Conservation (phyloP, 1,140 invertebrate species). For the Trachymyrmex septentrionalis region DNA sequence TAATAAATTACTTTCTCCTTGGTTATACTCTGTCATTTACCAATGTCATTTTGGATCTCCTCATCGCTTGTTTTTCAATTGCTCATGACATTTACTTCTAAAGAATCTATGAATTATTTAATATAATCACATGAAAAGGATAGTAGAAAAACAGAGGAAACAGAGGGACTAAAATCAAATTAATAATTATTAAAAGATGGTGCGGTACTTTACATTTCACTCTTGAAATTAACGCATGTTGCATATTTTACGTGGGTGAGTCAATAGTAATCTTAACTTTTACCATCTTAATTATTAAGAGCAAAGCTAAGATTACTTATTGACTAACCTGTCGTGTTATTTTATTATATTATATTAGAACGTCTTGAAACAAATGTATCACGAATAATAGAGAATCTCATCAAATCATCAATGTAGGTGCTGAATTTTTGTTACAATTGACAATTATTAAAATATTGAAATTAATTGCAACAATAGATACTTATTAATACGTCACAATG, state of each 20-base stretch:
- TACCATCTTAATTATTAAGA: too few relatives aligned
- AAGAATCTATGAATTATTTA: constrained; percentile 8
- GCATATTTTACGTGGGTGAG: too few relatives aligned
- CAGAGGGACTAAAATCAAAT: neutral
- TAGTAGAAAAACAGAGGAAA: too few relatives aligned
- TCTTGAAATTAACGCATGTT: neutral
- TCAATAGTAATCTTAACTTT: too few relatives aligned
- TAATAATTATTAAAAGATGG: neutral
- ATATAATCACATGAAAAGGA: neutral
- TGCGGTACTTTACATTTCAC: neutral
- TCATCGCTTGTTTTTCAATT: neutral
- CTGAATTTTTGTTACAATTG: neutral
- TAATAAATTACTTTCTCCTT: neutral
- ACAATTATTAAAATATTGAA: neutral
- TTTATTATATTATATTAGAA: neutral
- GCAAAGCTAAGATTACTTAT: too few relatives aligned
- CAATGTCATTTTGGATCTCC: neutral
- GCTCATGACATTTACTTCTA: neutral
- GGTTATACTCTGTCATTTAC: neutral
- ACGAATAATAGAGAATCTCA: too few relatives aligned
- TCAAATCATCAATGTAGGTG: neutral
- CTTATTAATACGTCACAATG: neutral
- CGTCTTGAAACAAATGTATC: neutral
- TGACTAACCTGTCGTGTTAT: neutral
- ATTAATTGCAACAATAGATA: neutral